Evolutionary conservation across 2,113 vertebrate genomes (phyloP), one percentile per base, ranked within the genome.

Genomic region (Aegypius monachus): DNA sequence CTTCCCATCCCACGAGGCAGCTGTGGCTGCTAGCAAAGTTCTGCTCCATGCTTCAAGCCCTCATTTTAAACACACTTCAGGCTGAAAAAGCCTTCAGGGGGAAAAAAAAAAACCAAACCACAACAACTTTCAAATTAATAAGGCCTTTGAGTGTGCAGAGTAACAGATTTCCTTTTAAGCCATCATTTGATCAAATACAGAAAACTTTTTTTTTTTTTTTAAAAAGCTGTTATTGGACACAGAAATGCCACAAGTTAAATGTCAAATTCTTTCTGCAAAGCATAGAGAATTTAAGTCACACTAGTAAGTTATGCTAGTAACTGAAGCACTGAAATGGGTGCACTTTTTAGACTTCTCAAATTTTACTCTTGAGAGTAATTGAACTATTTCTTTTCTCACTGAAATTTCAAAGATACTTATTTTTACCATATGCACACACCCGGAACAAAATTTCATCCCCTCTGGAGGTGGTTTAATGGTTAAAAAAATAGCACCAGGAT

Each of bases 1-100:
- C n/a, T 55, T 16, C 48, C 26, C 2, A 0, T 20, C 53, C 50
- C 72, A 81, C 71, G 73, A 36, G 7, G 36, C 43, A 68, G 48
- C 19, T 0, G 0, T 16, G 4, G 52, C 52, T 75, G 13, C 48
- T 22, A 29, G 42, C 4, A 36, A 61, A 67, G 8, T 20, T 77
- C 62, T 75, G 74, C 16, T 83, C 40, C 8, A 6, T 1, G 4
- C 23, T 48, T 65, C 58, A 48, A 74, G 27, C 8, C 31, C 14
- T 88, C 48, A 20, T 56, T 79, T 85, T 40, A 77, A 77, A 67
- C 16, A 59, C 0, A 1, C 7, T 80, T 80, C 27, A 86, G 40
- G 58, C 18, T 19, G 36, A 73, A 91, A 90, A 88, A 53, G 10
- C n/a, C 56, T 84, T 78, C n/a, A 71, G 29, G 16, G 8, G 7